Base-by-base conservation (phyloP, 2,797 vertebrate species). In the Urocyon cinereoargenteus region DNA sequence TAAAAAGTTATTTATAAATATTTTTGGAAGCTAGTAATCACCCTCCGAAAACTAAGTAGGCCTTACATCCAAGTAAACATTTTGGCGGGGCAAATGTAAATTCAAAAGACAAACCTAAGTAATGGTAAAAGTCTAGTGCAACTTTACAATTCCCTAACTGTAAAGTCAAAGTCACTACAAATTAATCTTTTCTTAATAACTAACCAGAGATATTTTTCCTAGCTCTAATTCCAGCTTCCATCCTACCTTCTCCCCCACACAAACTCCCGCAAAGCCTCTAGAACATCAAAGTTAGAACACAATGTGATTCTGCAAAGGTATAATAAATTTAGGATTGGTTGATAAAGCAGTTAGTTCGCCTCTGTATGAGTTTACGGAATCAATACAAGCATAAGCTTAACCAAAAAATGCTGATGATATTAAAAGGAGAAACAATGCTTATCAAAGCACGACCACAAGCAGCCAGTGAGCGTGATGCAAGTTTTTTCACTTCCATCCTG, bases 271-370 rank as follows among this genome's bases (percentile, higher is more conserved):
- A 81, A 86, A 95, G 53, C 1, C 82, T 77, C 59, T n/a, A 73
- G 87, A 92, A 95, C 51, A 96, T 86, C 64, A 78, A 93, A 92
- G 84, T 92, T 68, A 94, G 89, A 91, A 94, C 94, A 96, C 26
- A 81, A 36, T 51, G 82, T 96, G 91, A 66, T 53, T 51, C 81
- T n/a, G 75, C 59, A 91, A 94, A 96, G 93, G 55, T 72, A 82
- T 36, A 79, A 89, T 75, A 85, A 89, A 95, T 1, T 72, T 86
- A 86, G n/a, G 26, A 62, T n/a, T 75, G n/a, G 45, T 45, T 68
- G 83, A 49, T 19, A 96, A 61, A 66, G 36, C 26, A 94, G 40
- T 59, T 84, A 62, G 40, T 22, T 31, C 1, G 45, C 31, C 78
- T 51, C 59, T 94, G 62, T 75, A 79, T 45, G 40, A 94, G 75